These are phyloP conservation scores for Drosophila yooni DNA, from an alignment of 2,888 invertebrate genomes.

Conservation along the genomic window DNA sequence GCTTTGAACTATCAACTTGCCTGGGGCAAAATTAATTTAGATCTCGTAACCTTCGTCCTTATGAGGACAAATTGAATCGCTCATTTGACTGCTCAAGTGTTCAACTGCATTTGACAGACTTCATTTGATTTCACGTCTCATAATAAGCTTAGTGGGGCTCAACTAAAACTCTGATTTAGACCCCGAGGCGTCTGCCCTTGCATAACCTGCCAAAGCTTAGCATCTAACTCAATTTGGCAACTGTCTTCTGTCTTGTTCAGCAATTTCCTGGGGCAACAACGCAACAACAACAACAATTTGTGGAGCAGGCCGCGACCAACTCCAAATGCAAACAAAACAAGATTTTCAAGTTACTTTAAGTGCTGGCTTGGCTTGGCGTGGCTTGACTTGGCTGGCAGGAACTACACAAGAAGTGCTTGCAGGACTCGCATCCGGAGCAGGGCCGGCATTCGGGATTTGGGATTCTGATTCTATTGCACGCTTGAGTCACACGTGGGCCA, in stretches of 20 bases:
- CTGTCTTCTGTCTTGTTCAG: constrained; percentile 68
- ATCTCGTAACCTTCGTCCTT: neutral
- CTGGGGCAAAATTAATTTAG: neutral
- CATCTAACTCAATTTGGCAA: constrained; percentile 75
- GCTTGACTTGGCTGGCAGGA: neutral
- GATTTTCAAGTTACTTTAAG: constrained; percentile 42
- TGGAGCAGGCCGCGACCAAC: constrained; percentile 49
- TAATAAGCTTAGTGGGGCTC: constrained; percentile 72
- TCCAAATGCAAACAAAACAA: constrained; percentile 63
- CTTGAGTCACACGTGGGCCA: constrained; percentile 50
- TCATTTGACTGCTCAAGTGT: constrained; percentile 53
- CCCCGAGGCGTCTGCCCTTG: constrained; percentile 28
- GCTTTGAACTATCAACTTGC: constrained; percentile 1
- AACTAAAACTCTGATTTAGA: constrained; percentile 32
- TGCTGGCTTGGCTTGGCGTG: neutral
- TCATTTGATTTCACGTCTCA: constrained; percentile 72
- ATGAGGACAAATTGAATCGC: constrained; percentile 45
- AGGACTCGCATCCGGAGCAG: constrained; percentile 1
- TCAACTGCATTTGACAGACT: constrained; percentile 75
- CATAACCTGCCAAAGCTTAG: constrained; percentile 58
- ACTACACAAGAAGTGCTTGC: constrained; percentile 15
- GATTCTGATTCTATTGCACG: constrained; percentile 16
- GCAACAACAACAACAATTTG: constrained; percentile 38
- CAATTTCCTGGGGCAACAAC: constrained; percentile 50
- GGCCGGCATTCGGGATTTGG: constrained; percentile 2